Conservation (phyloP, 2,797 vertebrate genomes). For the Lutjanus campechanus region DNA sequence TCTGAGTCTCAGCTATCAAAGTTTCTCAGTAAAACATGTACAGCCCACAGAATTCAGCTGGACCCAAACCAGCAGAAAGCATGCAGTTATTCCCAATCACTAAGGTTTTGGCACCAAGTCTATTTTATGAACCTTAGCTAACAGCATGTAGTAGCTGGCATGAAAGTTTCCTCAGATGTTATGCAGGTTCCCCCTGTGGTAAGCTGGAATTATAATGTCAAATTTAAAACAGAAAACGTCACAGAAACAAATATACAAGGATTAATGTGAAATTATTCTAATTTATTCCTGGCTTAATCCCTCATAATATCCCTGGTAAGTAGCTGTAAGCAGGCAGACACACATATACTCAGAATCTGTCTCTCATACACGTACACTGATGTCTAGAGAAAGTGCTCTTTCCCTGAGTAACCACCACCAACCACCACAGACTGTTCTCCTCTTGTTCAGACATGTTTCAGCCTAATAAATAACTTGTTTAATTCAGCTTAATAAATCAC, state of each 20-base stretch:
- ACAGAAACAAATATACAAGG: conserved; percentile 75
- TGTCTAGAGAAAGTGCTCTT: neutral
- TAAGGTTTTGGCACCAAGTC: conserved; percentile 43
- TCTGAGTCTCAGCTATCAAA: conserved; percentile 56
- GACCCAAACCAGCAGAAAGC: conserved; percentile 44
- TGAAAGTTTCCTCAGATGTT: conserved; percentile 53
- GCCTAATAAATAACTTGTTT: neutral
- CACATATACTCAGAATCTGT: conserved; percentile 35
- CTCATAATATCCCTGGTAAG: conserved; percentile 73
- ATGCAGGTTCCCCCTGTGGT: conserved; percentile 40
- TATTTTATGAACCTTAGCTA: conserved; percentile 50
- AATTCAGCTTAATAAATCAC: neutral
- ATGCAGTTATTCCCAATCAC: conserved; percentile 32
- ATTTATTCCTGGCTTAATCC: conserved; percentile 83
- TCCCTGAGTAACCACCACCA: neutral
- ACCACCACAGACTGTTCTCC: neutral
- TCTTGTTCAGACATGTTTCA: neutral
- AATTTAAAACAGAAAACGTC: conserved; percentile 78
- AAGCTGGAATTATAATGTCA: conserved; percentile 78
- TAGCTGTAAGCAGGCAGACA: conserved; percentile 71
- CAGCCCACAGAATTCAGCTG: conserved; percentile 43
- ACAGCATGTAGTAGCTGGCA: conserved; percentile 49
- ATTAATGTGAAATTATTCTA: conserved; percentile 85
- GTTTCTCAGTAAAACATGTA: conserved; percentile 50
- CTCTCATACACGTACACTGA: conserved; percentile 18